Evolutionary conservation across 2,113 vertebrate species (phyloP).

Genomic region (Notothenia rossii): DNA sequence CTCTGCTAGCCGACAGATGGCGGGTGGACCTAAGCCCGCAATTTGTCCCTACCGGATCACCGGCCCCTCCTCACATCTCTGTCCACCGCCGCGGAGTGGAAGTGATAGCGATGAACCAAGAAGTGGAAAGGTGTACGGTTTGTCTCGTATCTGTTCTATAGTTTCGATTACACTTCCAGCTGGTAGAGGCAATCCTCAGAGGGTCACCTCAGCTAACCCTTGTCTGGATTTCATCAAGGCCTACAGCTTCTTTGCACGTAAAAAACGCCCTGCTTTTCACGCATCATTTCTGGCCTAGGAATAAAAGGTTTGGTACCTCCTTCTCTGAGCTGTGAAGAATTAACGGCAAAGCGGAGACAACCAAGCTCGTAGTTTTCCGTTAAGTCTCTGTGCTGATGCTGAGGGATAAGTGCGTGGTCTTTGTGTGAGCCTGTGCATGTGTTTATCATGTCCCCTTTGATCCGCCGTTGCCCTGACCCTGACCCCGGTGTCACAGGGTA

Average conservation of each 20-base stretch:
- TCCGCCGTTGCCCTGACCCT: constrained; percentile 64
- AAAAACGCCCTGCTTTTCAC: too few relatives aligned
- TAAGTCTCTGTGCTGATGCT: constrained; percentile 34
- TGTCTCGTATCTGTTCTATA: too few relatives aligned
- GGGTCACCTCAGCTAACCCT: neutral
- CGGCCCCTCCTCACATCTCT: constrained; percentile 47
- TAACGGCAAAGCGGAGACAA: constrained; percentile 21
- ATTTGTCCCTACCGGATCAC: constrained; percentile 73
- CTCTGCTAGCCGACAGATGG: constrained; percentile 77
- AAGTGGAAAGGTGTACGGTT: too few relatives aligned
- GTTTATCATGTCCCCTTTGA: constrained; percentile 67
- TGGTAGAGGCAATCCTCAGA: neutral
- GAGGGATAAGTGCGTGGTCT: constrained; percentile 37
- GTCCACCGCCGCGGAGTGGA: constrained; percentile 17
- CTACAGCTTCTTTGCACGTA: too few relatives aligned
- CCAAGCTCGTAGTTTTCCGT: constrained; percentile 25
- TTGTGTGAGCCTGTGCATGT: constrained; percentile 25
- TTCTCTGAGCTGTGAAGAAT: neutral
- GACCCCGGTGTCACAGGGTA: constrained; percentile 70
- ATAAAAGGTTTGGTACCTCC: neutral
- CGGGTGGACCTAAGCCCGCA: constrained; percentile 66
- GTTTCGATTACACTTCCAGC: neutral
- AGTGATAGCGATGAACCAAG: constrained; percentile 13
- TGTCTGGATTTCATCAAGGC: neutral
- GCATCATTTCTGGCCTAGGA: neutral